Conservation (phyloP, 1,140 invertebrate species). For the Coenobita brevimanus region DNA sequence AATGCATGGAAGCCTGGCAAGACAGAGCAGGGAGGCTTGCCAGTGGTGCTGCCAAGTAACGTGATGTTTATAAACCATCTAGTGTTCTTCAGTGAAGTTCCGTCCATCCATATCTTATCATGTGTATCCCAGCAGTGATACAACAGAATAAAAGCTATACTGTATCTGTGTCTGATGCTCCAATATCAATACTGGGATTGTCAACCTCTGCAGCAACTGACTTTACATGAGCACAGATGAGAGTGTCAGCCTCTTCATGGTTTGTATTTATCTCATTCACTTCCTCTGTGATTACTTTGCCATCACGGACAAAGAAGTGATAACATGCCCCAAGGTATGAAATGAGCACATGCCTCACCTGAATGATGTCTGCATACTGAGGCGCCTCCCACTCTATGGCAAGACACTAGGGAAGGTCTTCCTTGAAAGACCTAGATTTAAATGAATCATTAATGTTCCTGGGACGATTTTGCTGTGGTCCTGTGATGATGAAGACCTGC, state of each 20-base stretch:
- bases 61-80: constrained; percentile 11
- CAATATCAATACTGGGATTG: neutral
- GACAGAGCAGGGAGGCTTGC: neutral
- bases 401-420: constrained; percentile 20
- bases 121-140: neutral
- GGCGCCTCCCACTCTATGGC: constrained; percentile 9
- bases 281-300: neutral
- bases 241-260: constrained; percentile 23
- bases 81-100: neutral
- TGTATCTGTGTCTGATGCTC: neutral
- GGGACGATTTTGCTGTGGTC: constrained; percentile 5
- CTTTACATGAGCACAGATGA: constrained; percentile 12
- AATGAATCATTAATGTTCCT: neutral
- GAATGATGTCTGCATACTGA: constrained; percentile 21
- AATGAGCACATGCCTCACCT: neutral
- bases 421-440: constrained; percentile 5
- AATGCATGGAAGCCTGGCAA: constrained; percentile 16
- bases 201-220: neutral
- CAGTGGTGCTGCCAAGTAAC: neutral
- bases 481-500: neutral
- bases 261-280: neutral
- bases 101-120: constrained; percentile 15
- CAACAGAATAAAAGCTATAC: constrained; percentile 11
- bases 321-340: constrained; percentile 8
- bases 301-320: constrained; percentile 1